Evolutionary conservation across 1,140 invertebrate genomes (phyloP).

Genomic region (Chlorops oryzae): DNA sequence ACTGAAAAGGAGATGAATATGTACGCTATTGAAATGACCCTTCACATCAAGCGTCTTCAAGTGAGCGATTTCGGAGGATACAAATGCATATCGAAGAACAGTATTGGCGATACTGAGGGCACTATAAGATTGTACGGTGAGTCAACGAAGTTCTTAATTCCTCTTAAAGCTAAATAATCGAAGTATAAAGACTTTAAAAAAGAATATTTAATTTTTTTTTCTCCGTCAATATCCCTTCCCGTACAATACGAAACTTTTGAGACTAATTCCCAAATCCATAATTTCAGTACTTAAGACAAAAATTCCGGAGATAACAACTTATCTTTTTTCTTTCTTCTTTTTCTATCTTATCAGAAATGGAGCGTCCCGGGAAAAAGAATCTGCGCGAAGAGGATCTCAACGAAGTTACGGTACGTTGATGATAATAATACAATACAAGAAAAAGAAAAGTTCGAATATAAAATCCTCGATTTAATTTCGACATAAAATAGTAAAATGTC

Average conservation of each 20-base stretch:
- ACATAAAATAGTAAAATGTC: neutral
- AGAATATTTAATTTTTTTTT: too few relatives aligned
- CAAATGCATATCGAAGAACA: constrained; percentile 89
- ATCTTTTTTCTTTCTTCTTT: neutral
- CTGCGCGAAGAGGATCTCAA: constrained; percentile 34
- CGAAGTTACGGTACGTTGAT: constrained; percentile 36
- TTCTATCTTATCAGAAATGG: constrained; percentile 34
- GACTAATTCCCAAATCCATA: too few relatives aligned
- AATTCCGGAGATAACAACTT: too few relatives aligned
- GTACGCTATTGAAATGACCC: constrained; percentile 72
- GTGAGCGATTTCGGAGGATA: constrained; percentile 78
- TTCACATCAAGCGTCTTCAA: constrained; percentile 70
- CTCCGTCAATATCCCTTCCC: too few relatives aligned
- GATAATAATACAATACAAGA: neutral
- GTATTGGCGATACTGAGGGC: constrained; percentile 80
- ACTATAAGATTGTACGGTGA: constrained; percentile 83
- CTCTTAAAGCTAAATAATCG: too few relatives aligned
- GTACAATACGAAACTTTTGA: too few relatives aligned
- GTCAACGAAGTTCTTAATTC: constrained; percentile 24
- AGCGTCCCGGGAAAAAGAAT: constrained; percentile 37
- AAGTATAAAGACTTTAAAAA: too few relatives aligned
- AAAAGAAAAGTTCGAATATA: neutral
- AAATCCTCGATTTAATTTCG: neutral
- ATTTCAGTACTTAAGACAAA: too few relatives aligned
- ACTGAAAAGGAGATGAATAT: constrained; percentile 65